A percentile compares a stretch with the other conserved stretches of the same genome.
These are phyloP conservation scores for Oxygymnocypris stewartii DNA, from an alignment of 2,113 vertebrate species.

Conservation along the genomic window DNA sequence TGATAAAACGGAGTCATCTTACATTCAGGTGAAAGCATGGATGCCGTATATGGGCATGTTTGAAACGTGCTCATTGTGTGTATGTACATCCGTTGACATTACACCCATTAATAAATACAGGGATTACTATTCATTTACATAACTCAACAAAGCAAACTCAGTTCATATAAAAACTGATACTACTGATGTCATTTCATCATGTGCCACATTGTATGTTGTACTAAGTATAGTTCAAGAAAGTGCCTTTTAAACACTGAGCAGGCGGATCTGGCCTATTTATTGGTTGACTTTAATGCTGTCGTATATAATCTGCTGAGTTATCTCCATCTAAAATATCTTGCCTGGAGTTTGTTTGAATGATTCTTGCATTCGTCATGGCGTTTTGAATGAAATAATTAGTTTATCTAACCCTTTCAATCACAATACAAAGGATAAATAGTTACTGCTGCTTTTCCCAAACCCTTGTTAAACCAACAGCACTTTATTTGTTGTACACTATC, in stretches of 20 bases:
- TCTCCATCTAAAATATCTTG: background rate
- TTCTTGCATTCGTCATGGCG: background rate
- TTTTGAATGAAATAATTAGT: background rate
- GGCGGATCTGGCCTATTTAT: background rate
- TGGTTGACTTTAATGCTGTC: background rate
- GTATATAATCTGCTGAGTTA: background rate
- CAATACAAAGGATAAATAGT: background rate
- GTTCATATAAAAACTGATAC: background rate
- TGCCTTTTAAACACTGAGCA: background rate
- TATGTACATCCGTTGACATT: background rate
- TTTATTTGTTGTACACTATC: background rate
- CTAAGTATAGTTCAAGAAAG: background rate
- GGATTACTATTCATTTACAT: background rate
- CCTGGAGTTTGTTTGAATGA: background rate
- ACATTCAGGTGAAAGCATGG: background rate
- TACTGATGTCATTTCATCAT: background rate
- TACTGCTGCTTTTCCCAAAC: background rate
- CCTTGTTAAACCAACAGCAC: background rate
- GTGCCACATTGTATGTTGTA: background rate
- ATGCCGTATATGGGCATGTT: background rate
- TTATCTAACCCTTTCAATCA: background rate
- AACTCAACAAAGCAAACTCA: background rate
- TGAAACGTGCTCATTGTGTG: background rate
- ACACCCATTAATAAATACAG: background rate
- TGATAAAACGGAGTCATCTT: no score